A percentile compares a stretch with the other conserved stretches of the same genome.
These are phyloP conservation scores for Saxicola maurus DNA, from an alignment of 2,797 vertebrate species.

Conservation along the genomic window DNA sequence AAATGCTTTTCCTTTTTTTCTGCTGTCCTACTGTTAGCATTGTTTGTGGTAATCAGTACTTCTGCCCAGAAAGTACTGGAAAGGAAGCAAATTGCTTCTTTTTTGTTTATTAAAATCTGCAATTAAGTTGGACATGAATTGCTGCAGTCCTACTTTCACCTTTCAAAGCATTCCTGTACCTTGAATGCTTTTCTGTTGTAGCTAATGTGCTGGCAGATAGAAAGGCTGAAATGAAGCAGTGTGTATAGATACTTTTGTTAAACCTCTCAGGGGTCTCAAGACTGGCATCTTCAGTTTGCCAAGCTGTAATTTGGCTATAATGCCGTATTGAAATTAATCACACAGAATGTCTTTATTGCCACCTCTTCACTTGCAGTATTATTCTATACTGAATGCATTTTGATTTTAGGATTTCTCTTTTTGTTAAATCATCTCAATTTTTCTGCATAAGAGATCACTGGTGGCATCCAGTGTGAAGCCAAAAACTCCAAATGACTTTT, in stretches of 20 bases:
- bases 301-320: not conserved
- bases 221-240: not conserved
- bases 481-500: not conserved
- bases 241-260: fast-evolving
- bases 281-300: not conserved
- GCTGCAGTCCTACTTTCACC: not conserved
- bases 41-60: not conserved
- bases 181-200: not conserved
- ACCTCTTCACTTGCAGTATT: not conserved
- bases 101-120: not conserved
- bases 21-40: not conserved
- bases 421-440: not conserved
- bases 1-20: not conserved
- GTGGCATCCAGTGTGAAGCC: not conserved
- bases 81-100: not conserved
- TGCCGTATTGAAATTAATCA: not conserved
- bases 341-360: not conserved
- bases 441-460: not conserved
- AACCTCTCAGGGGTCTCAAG: not conserved
- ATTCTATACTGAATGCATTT: not conserved
- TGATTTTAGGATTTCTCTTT: not conserved
- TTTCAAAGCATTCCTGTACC: not conserved
- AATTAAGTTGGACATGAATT: not conserved
- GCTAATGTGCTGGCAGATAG: not conserved
- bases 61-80: not conserved